phyloP scores from a whole-genome alignment of 2,113 vertebrate genomes.

The Nannospalax galili region DNA sequence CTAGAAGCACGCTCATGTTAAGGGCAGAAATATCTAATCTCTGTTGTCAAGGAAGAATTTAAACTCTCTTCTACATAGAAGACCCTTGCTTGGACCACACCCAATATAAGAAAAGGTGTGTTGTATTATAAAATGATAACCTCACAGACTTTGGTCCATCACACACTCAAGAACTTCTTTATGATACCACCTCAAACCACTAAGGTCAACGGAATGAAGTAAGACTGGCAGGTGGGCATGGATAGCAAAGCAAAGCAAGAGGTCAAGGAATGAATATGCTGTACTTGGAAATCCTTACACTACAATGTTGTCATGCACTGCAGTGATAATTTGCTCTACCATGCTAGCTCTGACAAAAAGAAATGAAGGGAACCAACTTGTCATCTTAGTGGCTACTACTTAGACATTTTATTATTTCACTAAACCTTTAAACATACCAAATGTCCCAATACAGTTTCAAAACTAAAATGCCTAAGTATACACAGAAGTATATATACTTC shows the following conservation, averaged over 20 bases:
- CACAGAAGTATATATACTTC: neutral
- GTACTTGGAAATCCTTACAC: neutral
- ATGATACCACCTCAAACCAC: conserved; percentile 27
- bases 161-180: conserved; percentile 6
- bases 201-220: neutral
- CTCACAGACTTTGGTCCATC: conserved; percentile 39
- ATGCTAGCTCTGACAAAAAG: neutral
- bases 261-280: neutral
- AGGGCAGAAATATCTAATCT: conserved; percentile 31
- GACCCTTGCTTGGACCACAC: neutral
- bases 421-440: neutral
- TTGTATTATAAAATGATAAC: conserved; percentile 27
- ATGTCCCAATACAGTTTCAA: conserved; percentile 1
- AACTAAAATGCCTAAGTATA: neutral
- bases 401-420: conserved; percentile 20
- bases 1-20: neutral
- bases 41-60: conserved; percentile 45
- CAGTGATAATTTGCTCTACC: neutral
- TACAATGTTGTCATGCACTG: neutral
- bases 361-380: neutral
- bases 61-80: neutral
- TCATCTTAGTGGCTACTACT: neutral
- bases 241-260: neutral
- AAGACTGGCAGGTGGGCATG: neutral
- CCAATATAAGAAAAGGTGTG: conserved; percentile 34